A percentile compares a stretch with the other conserved stretches of the same genome.
These are phyloP conservation scores for Ciconia stormi DNA, from an alignment of 2,113 vertebrate genomes.

Conservation along the genomic window DNA sequence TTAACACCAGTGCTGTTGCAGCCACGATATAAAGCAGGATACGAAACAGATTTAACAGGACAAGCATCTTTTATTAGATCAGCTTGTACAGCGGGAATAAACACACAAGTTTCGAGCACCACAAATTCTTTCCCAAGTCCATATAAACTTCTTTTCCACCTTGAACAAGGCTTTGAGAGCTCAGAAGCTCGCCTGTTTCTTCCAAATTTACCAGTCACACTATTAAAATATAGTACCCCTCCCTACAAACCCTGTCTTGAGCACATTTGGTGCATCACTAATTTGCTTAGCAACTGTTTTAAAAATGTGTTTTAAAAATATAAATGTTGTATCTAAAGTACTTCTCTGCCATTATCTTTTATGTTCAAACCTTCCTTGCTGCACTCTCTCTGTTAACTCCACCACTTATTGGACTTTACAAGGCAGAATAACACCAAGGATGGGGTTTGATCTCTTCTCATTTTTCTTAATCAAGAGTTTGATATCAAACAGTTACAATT, in stretches of 20 bases:
- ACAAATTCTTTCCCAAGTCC: not conserved
- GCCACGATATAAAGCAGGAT: not conserved
- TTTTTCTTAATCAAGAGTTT: not conserved
- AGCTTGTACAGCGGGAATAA: not conserved
- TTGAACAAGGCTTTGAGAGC: not conserved
- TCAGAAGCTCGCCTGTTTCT: not conserved
- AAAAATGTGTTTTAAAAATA: not conserved
- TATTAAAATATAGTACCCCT: not conserved
- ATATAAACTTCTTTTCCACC: not conserved
- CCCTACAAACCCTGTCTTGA: not conserved
- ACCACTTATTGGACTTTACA: not conserved
- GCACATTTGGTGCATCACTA: not conserved
- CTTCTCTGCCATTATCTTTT: not conserved
- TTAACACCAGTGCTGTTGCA: not conserved
- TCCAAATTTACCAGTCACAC: not conserved
- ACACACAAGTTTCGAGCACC: not conserved
- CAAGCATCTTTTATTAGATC: not conserved
- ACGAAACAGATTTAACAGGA: not conserved
- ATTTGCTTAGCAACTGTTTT: slow-evolving; percentile 19
- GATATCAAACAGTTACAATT: not conserved
- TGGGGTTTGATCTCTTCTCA: not conserved
- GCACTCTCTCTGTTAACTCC: not conserved
- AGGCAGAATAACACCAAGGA: not conserved
- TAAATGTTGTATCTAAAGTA: not conserved
- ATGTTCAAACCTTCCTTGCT: not conserved